These are phyloP conservation scores for Halocynthia roretzi DNA, from an alignment of 23 tunicate species.

Conservation along the genomic window DNA sequence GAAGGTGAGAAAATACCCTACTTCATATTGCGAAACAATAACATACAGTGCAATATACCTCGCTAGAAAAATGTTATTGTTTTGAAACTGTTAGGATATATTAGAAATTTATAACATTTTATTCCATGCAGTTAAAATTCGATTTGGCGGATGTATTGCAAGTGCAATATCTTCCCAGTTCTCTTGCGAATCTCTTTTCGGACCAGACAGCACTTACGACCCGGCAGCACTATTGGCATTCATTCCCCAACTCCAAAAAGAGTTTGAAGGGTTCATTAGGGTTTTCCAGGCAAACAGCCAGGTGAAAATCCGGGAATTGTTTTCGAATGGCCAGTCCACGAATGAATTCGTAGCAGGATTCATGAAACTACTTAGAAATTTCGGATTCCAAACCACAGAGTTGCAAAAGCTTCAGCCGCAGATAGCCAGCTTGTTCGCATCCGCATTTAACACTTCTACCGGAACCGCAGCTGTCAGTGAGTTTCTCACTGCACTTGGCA, in stretches of 20 bases:
- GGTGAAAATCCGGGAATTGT: background rate
- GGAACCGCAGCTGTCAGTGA: background rate
- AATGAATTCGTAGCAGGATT: constrained; percentile 2
- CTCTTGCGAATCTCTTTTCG: constrained; percentile 9
- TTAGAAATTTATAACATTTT: background rate
- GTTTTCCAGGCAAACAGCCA: background rate
- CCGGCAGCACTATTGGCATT: constrained; percentile 7
- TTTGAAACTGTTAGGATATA: background rate
- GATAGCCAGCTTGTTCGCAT: background rate
- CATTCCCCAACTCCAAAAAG: constrained; percentile 3
- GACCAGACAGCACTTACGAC: constrained; percentile 17
- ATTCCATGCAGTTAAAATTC: background rate
- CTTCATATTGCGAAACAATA: too few species aligned
- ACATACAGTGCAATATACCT: too few species aligned
- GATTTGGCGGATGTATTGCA: constrained; percentile 14
- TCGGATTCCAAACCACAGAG: constrained; percentile 16
- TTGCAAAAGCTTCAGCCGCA: constrained; percentile 3
- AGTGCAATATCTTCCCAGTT: constrained; percentile 4
- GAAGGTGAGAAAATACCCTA: too few species aligned
- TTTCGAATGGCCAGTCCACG: background rate
- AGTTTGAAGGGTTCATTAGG: background rate
- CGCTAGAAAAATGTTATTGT: too few species aligned
- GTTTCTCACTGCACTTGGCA: constrained; percentile 3
- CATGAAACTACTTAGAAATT: background rate
- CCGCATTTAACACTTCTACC: background rate